Evolutionary conservation across 2,797 vertebrate genomes (phyloP).

Genomic region (Catharus ustulatus): DNA sequence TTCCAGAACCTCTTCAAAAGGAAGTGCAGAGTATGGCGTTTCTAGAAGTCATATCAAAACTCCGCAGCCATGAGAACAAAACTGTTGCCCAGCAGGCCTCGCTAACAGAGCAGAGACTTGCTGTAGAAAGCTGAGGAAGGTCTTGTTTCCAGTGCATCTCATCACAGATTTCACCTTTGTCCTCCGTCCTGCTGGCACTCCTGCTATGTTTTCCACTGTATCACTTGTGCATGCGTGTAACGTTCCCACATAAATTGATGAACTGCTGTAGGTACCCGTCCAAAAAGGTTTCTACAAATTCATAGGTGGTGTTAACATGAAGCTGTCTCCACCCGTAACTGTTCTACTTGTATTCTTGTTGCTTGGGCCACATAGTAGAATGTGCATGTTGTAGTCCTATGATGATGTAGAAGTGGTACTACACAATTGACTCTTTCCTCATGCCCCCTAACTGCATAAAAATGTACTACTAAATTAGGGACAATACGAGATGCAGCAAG

Average conservation of each 20-base stretch:
- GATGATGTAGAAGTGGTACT: constrained; percentile 86
- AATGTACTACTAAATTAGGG: constrained; percentile 76
- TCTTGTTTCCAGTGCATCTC: constrained; percentile 53
- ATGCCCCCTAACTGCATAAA: constrained; percentile 65
- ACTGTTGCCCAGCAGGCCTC: constrained; percentile 97
- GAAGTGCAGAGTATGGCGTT: constrained; percentile 93
- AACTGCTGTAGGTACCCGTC: constrained; percentile 82
- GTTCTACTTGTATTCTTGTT: constrained; percentile 85
- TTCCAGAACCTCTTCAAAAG: constrained; percentile 90
- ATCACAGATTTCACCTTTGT: constrained; percentile 71
- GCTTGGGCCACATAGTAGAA: constrained; percentile 86
- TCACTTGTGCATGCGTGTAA: constrained; percentile 83
- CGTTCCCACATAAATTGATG: constrained; percentile 68
- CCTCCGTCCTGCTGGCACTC: constrained; percentile 77
- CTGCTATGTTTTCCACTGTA: constrained; percentile 72
- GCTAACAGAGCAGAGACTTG: constrained; percentile 96
- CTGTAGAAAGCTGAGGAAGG: constrained; percentile 92
- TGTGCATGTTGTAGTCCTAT: constrained; percentile 93
- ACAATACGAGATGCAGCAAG: constrained; percentile 71
- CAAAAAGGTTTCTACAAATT: constrained; percentile 87
- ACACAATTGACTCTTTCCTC: constrained; percentile 73
- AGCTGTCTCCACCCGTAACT: constrained; percentile 75
- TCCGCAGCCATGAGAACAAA: constrained; percentile 97
- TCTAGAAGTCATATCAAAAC: constrained; percentile 91
- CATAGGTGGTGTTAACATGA: constrained; percentile 87